phyloP scores from a whole-genome alignment of 2,888 invertebrate species.

The Nipponacmea schrenckii region DNA sequence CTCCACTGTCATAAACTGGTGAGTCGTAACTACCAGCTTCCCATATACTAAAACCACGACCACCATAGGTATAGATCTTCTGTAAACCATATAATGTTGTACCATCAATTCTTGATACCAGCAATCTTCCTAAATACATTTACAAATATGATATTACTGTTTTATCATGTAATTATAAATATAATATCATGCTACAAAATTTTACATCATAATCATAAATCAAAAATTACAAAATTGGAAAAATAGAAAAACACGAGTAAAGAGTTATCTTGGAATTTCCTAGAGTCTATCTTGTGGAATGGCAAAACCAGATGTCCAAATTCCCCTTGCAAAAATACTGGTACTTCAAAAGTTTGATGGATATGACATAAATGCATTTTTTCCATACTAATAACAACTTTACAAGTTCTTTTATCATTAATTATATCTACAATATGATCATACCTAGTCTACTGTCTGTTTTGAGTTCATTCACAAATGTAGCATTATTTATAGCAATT shows the following conservation, averaged over 20 bases:
- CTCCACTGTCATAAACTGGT: conserved; percentile 38
- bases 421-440: too few species aligned
- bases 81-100: conserved; percentile 23
- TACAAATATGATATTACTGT: background rate
- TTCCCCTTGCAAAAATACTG: too few species aligned
- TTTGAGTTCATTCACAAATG: conserved; percentile 22
- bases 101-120: conserved; percentile 35
- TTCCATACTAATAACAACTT: too few species aligned
- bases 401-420: too few species aligned
- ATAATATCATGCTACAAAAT: too few species aligned
- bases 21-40: conserved; percentile 27
- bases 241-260: background rate
- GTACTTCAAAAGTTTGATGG: too few species aligned
- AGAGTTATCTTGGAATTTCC: too few species aligned
- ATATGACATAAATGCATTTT: too few species aligned
- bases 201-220: too few species aligned
- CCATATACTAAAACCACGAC: conserved; percentile 47
- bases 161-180: too few species aligned
- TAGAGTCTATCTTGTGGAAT: too few species aligned
- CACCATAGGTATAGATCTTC: conserved; percentile 37
- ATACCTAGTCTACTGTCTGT: conserved; percentile 25
- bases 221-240: background rate
- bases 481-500: conserved; percentile 24
- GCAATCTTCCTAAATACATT: conserved; percentile 32
- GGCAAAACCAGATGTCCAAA: too few species aligned